Evolutionary conservation across 2,888 invertebrate genomes (phyloP).

Genomic region (Diachrysia chrysitis): DNA sequence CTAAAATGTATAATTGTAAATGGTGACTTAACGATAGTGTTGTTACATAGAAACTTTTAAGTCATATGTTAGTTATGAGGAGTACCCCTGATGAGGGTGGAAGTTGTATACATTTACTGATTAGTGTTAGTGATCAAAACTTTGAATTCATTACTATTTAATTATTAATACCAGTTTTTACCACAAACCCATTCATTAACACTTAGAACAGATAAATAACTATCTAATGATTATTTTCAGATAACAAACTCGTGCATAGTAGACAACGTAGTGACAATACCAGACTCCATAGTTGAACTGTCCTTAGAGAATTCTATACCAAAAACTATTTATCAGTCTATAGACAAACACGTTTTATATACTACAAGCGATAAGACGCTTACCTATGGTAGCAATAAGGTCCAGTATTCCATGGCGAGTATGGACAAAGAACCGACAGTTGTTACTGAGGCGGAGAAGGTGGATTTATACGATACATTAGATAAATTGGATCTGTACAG

Average conservation of each 20-base stretch:
- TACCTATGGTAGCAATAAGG: constrained; percentile 74
- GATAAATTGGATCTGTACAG: constrained; percentile 78
- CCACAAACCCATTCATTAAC: no score
- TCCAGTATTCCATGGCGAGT: constrained; percentile 80
- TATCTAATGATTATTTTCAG: constrained; percentile 63
- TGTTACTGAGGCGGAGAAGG: constrained; percentile 67
- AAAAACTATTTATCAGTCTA: constrained; percentile 82
- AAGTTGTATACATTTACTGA: no score
- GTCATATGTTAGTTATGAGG: no score
- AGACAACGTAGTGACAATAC: constrained; percentile 81
- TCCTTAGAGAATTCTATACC: constrained; percentile 83
- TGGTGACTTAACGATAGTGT: no score
- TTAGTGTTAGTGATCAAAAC: no score
- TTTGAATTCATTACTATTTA: no score
- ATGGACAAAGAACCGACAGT: constrained; percentile 73
- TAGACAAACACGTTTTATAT: constrained; percentile 83
- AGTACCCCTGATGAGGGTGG: no score
- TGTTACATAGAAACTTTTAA: no score
- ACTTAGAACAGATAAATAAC: no score
- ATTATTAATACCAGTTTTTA: no score
- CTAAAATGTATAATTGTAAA: no score
- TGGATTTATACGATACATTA: constrained; percentile 76
- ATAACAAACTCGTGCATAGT: constrained; percentile 85
- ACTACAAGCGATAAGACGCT: constrained; percentile 78
- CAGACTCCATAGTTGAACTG: constrained; percentile 85